Evolutionary conservation across 1,140 invertebrate genomes (phyloP).

Genomic region (Heliconius hermathena): DNA sequence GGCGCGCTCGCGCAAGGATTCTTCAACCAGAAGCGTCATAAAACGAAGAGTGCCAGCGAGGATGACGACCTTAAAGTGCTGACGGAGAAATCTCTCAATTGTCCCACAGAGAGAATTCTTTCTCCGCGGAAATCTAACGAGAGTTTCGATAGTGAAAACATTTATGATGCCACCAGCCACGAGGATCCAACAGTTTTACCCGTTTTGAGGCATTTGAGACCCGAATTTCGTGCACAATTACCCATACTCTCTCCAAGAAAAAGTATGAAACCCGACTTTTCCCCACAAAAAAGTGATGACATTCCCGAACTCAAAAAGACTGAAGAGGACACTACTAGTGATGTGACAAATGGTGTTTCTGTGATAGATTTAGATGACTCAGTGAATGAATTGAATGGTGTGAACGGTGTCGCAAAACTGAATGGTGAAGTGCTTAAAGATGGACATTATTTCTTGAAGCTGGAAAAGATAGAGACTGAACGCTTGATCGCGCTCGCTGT

Average conservation of each 20-base stretch:
- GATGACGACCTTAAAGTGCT: slow-evolving; percentile 69
- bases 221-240: slow-evolving; percentile 92
- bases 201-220: slow-evolving; percentile 90
- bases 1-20: slow-evolving; percentile 92
- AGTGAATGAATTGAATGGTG: slow-evolving; percentile 50
- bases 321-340: slow-evolving; percentile 55
- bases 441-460: slow-evolving; percentile 89
- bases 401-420: slow-evolving; percentile 49
- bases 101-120: slow-evolving; percentile 57
- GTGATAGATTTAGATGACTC: slow-evolving; percentile 72
- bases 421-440: slow-evolving; percentile 79
- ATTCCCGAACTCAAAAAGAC: slow-evolving; percentile 64
- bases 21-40: slow-evolving; percentile 85
- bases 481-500: slow-evolving; percentile 86
- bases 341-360: slow-evolving; percentile 70
- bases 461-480: slow-evolving; percentile 88
- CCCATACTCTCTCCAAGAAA: slow-evolving; percentile 86
- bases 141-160: slow-evolving; percentile 62
- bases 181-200: slow-evolving; percentile 82
- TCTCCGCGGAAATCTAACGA: slow-evolving; percentile 55
- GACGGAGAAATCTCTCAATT: slow-evolving; percentile 73
- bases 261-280: slow-evolving; percentile 63
- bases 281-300: slow-evolving; percentile 63
- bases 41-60: slow-evolving; percentile 67
- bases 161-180: slow-evolving; percentile 53